Percentiles rank a stretch among this genome's conserved stretches.
These are phyloP conservation scores for Lemur catta DNA, from an alignment of 2,797 vertebrate genomes.

Conservation along the genomic window DNA sequence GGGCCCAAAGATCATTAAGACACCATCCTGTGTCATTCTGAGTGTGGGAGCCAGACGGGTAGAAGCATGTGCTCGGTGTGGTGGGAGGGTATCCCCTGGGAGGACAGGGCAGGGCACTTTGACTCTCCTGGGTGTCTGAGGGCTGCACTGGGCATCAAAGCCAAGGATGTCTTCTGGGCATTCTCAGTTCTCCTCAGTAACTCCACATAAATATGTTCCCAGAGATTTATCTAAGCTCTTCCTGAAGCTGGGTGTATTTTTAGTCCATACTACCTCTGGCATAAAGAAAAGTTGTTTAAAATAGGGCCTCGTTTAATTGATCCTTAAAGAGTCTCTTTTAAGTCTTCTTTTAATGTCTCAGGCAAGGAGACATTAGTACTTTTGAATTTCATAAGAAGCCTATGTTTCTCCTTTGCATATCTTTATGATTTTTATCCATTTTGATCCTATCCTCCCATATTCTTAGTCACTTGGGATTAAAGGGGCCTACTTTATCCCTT, in stretches of 20 bases:
- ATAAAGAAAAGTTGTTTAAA: constrained; percentile 51
- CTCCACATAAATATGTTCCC: background rate
- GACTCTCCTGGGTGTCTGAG: background rate
- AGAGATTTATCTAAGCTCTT: background rate
- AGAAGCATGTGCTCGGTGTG: background rate
- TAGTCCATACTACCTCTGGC: background rate
- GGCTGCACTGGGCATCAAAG: background rate
- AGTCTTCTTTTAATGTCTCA: background rate
- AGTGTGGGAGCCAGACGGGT: accelerated
- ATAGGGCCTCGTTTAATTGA: constrained; percentile 25
- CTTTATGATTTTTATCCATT: background rate
- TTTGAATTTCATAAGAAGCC: constrained; percentile 49
- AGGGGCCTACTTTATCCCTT: background rate
- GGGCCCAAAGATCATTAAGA: background rate
- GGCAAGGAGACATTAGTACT: background rate
- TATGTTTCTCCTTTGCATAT: background rate
- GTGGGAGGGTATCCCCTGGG: background rate
- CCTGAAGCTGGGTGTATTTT: background rate
- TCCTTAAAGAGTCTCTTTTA: background rate
- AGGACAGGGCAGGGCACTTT: background rate
- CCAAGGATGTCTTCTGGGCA: background rate
- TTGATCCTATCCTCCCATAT: background rate
- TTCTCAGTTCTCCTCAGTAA: background rate
- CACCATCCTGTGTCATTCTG: accelerated
- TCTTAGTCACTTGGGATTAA: background rate